Evolutionary conservation across 1,140 invertebrate species (phyloP), one percentile per base, ranked within the genome.

Genomic region (Batillaria attramentaria): DNA sequence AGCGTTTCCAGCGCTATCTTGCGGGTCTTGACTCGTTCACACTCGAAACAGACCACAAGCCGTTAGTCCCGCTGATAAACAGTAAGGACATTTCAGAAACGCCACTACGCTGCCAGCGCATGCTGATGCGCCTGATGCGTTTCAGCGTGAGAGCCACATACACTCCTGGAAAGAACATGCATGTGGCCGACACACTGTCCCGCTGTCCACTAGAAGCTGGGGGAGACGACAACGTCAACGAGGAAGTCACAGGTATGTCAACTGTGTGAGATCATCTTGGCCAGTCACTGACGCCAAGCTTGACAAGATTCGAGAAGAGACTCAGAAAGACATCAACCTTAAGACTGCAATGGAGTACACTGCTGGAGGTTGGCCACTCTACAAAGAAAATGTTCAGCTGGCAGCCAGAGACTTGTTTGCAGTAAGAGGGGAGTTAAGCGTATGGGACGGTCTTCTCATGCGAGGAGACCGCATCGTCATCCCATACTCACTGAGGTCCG

Each of bases 1-100:
- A 89, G 73, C 91, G 92, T 83, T 93, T 93, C 85, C 84, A 91
- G n/a, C 80, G 91, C 54, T 93, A 92, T 82, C 72, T 93, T 8
- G 90, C 84, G 81, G 92, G 90, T 70, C 84, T 83, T 31, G 81
- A 85, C 3, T 65, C 42, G 13, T 80, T 66, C 39, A 3, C 20
- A 3, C 31, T 66, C 16, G 62, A 35, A 24, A 66, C 62, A 31
- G 62, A 66, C 84, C 87, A 90, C 42, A 87, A 89, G 69, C 89
- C 89, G 1, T 72, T 91, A 33, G 82, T 90, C 24, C 80, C 74
- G 3, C 62, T 66, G 62, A 18, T 43, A 24, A 24, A 60, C n/a
- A 66, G 28, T 5, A 62, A 77, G 31, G 37, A 62, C 37, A 18
- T 77, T 4, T 18, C 24, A 4, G 60, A 77, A 37, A 2, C 54